Conservation (phyloP, 2,888 invertebrate species). For the Lamproptera curius region DNA sequence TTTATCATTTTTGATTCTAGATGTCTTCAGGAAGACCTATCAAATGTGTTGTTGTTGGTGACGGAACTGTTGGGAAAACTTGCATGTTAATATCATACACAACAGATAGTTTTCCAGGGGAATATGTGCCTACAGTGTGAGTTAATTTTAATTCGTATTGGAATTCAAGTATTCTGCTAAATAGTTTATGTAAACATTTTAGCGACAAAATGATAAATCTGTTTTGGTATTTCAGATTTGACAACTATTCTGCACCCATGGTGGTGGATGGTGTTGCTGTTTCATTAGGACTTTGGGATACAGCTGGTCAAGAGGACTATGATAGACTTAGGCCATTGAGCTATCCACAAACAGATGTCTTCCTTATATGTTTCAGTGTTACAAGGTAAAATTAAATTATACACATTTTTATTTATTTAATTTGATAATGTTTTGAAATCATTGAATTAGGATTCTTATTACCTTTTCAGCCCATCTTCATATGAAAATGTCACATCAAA, state of each 20-base stretch:
- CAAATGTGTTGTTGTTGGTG: slow-evolving; percentile 95
- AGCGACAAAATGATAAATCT: too few relatives aligned
- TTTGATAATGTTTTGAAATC: slow-evolving; percentile 3
- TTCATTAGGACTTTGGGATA: slow-evolving; percentile 98
- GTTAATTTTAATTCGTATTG: slow-evolving; percentile 49
- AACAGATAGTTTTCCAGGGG: slow-evolving; percentile 94
- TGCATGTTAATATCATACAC: slow-evolving; percentile 96
- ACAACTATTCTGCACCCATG: slow-evolving; percentile 99
- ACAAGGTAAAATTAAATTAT: slow-evolving; percentile 76
- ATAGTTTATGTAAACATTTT: too few relatives aligned
- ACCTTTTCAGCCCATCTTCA: slow-evolving; percentile 92
- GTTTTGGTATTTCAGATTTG: slow-evolving; percentile 90
- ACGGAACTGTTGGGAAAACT: slow-evolving; percentile 96
- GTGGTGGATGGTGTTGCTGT: slow-evolving; percentile 98
- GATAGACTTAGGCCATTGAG: slow-evolving; percentile 96
- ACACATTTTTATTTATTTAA: slow-evolving; percentile 1
- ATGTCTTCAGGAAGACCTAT: slow-evolving; percentile 97
- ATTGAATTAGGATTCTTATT: background rate
- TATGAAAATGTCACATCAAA: slow-evolving; percentile 99
- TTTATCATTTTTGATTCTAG: slow-evolving; percentile 55
- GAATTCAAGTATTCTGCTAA: slow-evolving; percentile 6
- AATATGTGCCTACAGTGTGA: slow-evolving; percentile 97
- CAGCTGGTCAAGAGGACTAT: slow-evolving; percentile 98
- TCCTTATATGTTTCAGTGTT: slow-evolving; percentile 99
- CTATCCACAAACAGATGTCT: slow-evolving; percentile 99